These are phyloP conservation scores for Parasteatoda tepidariorum DNA, from an alignment of 1,140 invertebrate genomes.

Conservation along the genomic window DNA sequence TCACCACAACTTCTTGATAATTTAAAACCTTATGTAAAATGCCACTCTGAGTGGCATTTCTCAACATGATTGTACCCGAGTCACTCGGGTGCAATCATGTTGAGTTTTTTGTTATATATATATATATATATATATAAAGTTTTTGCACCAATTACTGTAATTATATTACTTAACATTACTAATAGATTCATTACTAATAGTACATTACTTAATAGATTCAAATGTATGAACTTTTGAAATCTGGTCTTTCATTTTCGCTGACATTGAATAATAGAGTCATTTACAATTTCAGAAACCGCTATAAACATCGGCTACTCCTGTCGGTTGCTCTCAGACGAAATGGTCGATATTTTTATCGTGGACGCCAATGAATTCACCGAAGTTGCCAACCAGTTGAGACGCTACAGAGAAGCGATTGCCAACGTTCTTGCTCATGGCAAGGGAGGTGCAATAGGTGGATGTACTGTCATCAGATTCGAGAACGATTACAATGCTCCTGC, in stretches of 20 bases:
- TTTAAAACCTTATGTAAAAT: too few species aligned
- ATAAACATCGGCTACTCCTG: constrained; percentile 99
- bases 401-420: constrained; percentile 80
- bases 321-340: constrained; percentile 94
- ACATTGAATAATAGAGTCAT: background rate
- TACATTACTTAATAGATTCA: too few species aligned
- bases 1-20: too few species aligned
- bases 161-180: too few species aligned
- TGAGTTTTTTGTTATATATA: too few species aligned
- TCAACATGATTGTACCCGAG: too few species aligned
- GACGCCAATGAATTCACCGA: constrained; percentile 88
- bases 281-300: constrained; percentile 81
- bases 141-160: too few species aligned
- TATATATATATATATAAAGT: too few species aligned
- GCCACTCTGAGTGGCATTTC: too few species aligned
- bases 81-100: too few species aligned
- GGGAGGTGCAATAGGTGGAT: background rate
- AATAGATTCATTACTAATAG: too few species aligned
- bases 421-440: constrained; percentile 30
- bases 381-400: constrained; percentile 82
- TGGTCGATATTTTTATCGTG: constrained; percentile 95
- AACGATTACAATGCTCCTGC: constrained; percentile 27
- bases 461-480: constrained; percentile 27
- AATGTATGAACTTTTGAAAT: background rate
- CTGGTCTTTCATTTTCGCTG: background rate